Base-by-base conservation (phyloP, 1,140 invertebrate genomes). In the Meteorus sp. region DNA sequence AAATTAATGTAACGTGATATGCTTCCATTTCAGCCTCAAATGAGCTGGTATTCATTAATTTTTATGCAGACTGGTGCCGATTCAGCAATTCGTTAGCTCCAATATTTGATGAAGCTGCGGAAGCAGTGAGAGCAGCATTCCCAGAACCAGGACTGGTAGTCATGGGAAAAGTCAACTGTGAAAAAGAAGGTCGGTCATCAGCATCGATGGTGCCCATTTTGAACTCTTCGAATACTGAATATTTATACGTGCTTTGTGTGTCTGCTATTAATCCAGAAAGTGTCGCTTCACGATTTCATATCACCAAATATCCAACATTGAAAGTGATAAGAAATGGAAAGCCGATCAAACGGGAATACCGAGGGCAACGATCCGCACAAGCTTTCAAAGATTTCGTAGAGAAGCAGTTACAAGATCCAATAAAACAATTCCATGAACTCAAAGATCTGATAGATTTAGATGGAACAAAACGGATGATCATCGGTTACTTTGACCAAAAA, bases 11-110 rank as follows among this genome's bases (percentile, higher is more conserved):
- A 61, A 66, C 54, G 61, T 63, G 53, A 56, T 62, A 41, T 50
- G 57, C 52, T 51, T 62, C 45, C 44, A 61, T 91, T 89, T 61
- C 84, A 97, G 95, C 90, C 59, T 88, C 88, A 50, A 94, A 94
- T 85, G 95, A 99, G 84, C 81, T 99, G 77, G 95, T 98, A 51
- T 93, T 99, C 79, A 91, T 99, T 61, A 98, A 99, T 81, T 99
- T 99, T 81, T 98, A 98, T 83, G 97, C 96, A 8, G 95, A 98
- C 74, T 99, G 95, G 95, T 97, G 92, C 82, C 85, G 88, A 68
- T 93, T 93, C 80, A 99, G 96, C 84, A 97, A 97, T 82, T 87
- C 97, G 75, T 82, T 99, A 70, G 90, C 92, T 67, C 97, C 97
- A 25, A 90, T 98, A 73, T 99, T 97, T 83, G 94, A 98, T 81